phyloP scores from a whole-genome alignment of 37 sponge, comb jelly and placozoan species.

The Ephydatia muelleri region DNA sequence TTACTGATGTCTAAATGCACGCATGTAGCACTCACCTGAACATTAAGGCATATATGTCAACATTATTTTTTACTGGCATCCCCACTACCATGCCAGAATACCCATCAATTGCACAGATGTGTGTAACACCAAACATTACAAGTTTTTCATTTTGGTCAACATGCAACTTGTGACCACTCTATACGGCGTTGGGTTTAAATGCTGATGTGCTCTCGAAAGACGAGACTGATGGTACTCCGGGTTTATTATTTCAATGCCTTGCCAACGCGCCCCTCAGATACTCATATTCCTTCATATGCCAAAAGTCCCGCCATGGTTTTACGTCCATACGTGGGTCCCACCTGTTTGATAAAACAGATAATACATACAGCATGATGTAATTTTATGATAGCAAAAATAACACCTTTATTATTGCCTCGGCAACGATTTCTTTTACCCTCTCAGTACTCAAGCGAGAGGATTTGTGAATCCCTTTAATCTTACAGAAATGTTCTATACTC shows the following conservation, averaged over 20 bases:
- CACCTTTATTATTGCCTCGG: not conserved
- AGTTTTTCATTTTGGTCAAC: slow-evolving; percentile 77
- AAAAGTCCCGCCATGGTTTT: slow-evolving; percentile 59
- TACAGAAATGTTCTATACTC: too few relatives aligned
- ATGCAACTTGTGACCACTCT: slow-evolving; percentile 67
- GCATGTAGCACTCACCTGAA: slow-evolving; percentile 22
- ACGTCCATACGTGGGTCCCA: slow-evolving; percentile 54
- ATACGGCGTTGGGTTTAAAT: slow-evolving; percentile 28
- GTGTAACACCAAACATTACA: slow-evolving; percentile 63
- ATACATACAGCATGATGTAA: not conserved
- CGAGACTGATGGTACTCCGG: slow-evolving; percentile 41
- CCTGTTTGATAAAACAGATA: slow-evolving; percentile 13
- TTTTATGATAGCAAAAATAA: not conserved
- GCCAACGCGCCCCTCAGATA: slow-evolving; percentile 36
- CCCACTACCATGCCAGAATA: slow-evolving; percentile 59
- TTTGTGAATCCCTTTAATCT: too few relatives aligned
- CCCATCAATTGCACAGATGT: slow-evolving; percentile 63
- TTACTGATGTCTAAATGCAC: not conserved
- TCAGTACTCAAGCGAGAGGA: not conserved
- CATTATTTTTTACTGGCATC: slow-evolving; percentile 63
- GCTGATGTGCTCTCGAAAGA: slow-evolving; percentile 10
- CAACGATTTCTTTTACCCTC: not conserved
- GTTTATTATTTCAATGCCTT: slow-evolving; percentile 19
- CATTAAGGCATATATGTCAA: slow-evolving; percentile 40
- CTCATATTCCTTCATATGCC: slow-evolving; percentile 23